Base-by-base conservation (phyloP, 2,888 invertebrate genomes). In the Diaphora mendica region DNA sequence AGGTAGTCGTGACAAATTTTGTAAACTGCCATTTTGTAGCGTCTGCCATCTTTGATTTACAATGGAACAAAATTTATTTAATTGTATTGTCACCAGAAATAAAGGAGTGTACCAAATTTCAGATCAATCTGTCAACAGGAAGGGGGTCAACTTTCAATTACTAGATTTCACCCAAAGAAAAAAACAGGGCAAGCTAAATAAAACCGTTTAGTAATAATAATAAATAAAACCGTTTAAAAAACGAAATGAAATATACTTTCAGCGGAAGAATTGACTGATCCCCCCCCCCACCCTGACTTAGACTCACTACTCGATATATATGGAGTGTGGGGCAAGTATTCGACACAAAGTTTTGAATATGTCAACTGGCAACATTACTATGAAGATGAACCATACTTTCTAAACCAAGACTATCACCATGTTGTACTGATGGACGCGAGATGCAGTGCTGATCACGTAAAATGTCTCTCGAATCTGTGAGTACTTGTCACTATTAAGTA, bases 391-490 rank as follows among this genome's bases (percentile, higher is more conserved):
- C 30, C n/a, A 39, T 72, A 26, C 17, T 55, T 72, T 59, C 3
- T 13, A 3, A 8, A 39, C 4, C 11, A 23, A 42, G 1, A 59
- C 55, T 17, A 30, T 0, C 3, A 23, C 0, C 39, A 65, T 13
- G 30, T 30, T 13, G 55, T 67, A 23, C 30, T 71, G 20, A 7
- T 67, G 13, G 30, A 39, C 9, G 23, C 23, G 33, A 72, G 59
- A 42, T 72, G 71, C 44, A 44, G 59, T 42, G 71, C 51, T 13
- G 66, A 72, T 23, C 67, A 66, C 59, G 71, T 72, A 0, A 72
- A 59, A 67, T 72, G 71, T 42, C 17, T 67, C 39, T 39, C 67
- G 9, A 72, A 72, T 59, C 17, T 72, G 71, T 72, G 62, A 66
- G 71, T 71, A 35, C 23, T 59, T 55, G 35, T n/a, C 33, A n/a